These are phyloP conservation scores for Caenorhabditis uteleia DNA, from an alignment of 2,888 invertebrate species.

Conservation along the genomic window DNA sequence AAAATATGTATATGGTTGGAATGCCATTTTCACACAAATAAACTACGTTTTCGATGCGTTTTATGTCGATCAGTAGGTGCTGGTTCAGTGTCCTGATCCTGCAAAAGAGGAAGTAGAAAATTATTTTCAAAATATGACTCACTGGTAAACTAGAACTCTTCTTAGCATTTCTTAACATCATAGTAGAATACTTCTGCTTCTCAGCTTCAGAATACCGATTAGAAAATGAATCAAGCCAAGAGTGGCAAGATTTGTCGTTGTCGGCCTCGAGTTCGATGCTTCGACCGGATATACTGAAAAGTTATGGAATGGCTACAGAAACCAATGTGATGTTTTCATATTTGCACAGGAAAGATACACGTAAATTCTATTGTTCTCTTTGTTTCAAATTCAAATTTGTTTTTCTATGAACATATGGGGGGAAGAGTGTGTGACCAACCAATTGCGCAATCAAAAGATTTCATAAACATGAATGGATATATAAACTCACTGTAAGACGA, in stretches of 20 bases:
- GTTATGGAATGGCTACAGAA: neutral
- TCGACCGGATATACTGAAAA: slow-evolving; percentile 59
- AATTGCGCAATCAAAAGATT: slow-evolving; percentile 15
- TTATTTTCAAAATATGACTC: neutral
- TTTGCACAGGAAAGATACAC: slow-evolving; percentile 17
- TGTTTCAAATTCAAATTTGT: slow-evolving; percentile 25
- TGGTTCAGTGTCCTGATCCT: slow-evolving; percentile 30
- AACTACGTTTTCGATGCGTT: slow-evolving; percentile 15
- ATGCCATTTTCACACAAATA: neutral
- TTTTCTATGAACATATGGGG: neutral
- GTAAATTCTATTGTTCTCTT: slow-evolving; percentile 30
- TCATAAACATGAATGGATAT: too few relatives aligned
- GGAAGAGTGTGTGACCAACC: slow-evolving; percentile 1
- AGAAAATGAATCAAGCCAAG: slow-evolving; percentile 73
- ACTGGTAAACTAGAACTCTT: slow-evolving; percentile 35
- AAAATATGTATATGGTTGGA: neutral
- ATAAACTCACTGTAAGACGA: slow-evolving; percentile 56
- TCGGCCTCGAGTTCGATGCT: slow-evolving; percentile 71
- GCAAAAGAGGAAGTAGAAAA: neutral
- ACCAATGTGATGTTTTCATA: slow-evolving; percentile 4
- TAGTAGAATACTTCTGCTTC: slow-evolving; percentile 16
- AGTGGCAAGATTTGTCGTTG: slow-evolving; percentile 73
- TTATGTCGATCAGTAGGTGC: slow-evolving; percentile 19
- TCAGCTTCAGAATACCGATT: slow-evolving; percentile 54
- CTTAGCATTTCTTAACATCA: slow-evolving; percentile 23